Evolutionary conservation across 1,140 invertebrate species (phyloP).

Genomic region (Pseudomyrmex pallidus): DNA sequence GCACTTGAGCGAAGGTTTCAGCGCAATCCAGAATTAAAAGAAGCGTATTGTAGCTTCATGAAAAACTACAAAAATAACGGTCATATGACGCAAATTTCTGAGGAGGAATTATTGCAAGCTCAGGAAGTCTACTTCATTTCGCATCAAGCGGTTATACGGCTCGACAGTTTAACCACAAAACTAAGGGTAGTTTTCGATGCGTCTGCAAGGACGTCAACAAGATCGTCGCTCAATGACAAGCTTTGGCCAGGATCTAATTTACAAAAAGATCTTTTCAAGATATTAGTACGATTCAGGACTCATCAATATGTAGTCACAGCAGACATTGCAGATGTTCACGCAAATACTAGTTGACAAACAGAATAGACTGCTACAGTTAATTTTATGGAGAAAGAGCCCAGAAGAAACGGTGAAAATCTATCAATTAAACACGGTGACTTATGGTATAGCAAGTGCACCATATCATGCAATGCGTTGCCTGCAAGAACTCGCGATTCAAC

Average conservation of each 20-base stretch:
- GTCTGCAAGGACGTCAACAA: neutral
- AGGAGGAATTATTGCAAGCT: neutral
- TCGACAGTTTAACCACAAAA: neutral
- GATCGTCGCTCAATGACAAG: neutral
- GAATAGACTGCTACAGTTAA: neutral
- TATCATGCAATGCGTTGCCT: neutral
- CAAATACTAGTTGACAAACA: neutral
- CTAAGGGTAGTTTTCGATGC: no score
- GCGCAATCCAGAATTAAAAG: neutral
- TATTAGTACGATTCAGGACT: neutral
- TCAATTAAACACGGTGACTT: conserved; percentile 16
- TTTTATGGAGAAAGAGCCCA: neutral
- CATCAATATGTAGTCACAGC: neutral
- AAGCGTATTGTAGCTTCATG: conserved; percentile 7
- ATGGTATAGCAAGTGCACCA: neutral
- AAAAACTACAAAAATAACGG: neutral
- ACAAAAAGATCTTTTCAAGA: neutral
- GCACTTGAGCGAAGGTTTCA: neutral
- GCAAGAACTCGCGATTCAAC: neutral
- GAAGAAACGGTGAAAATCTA: neutral
- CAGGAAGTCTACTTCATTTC: neutral
- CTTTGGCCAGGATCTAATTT: neutral
- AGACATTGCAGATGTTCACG: conserved; percentile 3
- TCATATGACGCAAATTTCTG: conserved; percentile 4
- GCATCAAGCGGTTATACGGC: neutral